Conservation (phyloP, 2,888 invertebrate species). For the Serripes groenlandicus region DNA sequence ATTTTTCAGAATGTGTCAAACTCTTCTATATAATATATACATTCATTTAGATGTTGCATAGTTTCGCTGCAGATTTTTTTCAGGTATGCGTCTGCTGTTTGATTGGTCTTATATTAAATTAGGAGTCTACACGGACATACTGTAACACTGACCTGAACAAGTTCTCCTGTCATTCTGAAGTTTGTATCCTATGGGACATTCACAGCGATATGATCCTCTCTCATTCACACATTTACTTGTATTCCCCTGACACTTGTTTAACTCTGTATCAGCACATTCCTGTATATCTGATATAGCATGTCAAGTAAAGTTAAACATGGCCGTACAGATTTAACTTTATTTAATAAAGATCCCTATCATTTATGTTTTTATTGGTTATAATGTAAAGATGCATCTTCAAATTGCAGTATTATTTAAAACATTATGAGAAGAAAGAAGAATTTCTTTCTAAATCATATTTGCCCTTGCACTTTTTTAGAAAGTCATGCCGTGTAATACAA, state of each 20-base stretch:
- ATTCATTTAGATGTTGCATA: not conserved
- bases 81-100: not conserved
- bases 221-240: conserved; percentile 28
- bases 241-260: not conserved
- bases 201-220: conserved; percentile 30
- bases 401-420: no score
- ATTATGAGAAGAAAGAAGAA: not conserved
- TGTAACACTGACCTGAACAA: conserved; percentile 32
- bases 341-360: not conserved
- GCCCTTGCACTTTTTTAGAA: no score
- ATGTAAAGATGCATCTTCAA: no score
- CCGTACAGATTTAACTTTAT: not conserved
- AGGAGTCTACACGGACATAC: not conserved
- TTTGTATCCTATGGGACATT: conserved; percentile 34
- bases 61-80: not conserved
- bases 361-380: no score
- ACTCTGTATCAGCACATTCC: conserved; percentile 24
- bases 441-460: not conserved
- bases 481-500: no score
- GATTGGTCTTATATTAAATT: not conserved
- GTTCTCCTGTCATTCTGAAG: conserved; percentile 33
- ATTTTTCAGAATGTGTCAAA: not conserved
- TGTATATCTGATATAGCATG: conserved; percentile 17
- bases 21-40: not conserved
- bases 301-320: not conserved